These are phyloP conservation scores for Neostethus bicornis DNA, from an alignment of 2,797 vertebrate species.

Conservation along the genomic window DNA sequence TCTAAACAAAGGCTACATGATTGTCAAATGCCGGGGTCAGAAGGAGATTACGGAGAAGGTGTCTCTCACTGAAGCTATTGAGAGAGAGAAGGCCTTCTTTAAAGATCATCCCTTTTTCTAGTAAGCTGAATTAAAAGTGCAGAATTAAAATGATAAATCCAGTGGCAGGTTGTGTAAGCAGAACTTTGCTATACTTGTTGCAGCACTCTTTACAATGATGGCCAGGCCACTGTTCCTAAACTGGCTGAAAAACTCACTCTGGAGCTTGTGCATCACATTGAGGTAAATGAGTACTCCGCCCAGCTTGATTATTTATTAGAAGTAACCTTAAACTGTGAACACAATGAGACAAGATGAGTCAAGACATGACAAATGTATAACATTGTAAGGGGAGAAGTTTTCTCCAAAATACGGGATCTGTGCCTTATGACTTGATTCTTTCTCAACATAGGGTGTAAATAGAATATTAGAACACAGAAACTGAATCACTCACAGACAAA, in stretches of 20 bases:
- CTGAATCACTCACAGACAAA: too few species aligned
- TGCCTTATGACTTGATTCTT: too few species aligned
- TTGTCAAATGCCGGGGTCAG: constrained; percentile 90
- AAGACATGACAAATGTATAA: too few species aligned
- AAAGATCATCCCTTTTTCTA: constrained; percentile 62
- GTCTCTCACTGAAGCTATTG: constrained; percentile 76
- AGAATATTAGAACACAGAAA: too few species aligned
- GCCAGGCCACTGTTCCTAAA: constrained; percentile 81
- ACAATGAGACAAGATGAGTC: too few species aligned
- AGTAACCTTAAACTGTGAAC: too few species aligned
- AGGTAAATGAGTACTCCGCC: constrained; percentile 65
- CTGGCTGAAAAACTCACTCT: constrained; percentile 86
- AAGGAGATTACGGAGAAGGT: constrained; percentile 82
- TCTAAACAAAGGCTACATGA: constrained; percentile 91
- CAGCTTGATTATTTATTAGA: too few species aligned
- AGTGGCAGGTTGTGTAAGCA: background rate
- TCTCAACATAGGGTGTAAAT: too few species aligned
- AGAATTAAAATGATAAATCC: background rate
- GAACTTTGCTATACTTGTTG: constrained; percentile 6
- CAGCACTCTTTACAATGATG: constrained; percentile 79
- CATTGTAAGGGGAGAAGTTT: too few species aligned
- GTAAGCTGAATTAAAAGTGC: too few species aligned
- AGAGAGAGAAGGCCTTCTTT: constrained; percentile 85
- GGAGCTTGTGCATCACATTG: constrained; percentile 87
- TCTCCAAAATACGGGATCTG: too few species aligned